Conservation (phyloP, 2,888 invertebrate genomes). For the Eristalis tenax region DNA sequence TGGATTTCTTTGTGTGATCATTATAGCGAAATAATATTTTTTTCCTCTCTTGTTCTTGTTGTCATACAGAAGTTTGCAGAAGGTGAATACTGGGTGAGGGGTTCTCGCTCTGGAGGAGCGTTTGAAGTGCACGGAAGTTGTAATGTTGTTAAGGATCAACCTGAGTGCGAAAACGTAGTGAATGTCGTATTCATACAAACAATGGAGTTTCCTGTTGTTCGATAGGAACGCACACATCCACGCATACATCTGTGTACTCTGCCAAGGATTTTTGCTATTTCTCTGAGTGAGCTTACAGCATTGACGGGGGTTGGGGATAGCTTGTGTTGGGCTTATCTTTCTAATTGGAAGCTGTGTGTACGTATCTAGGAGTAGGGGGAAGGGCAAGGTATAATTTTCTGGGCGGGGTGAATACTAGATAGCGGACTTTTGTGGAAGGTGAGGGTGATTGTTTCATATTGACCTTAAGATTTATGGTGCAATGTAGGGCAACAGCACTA, state of each 20-base stretch:
- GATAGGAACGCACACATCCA: background rate
- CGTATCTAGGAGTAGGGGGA: background rate
- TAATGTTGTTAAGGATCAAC: constrained; percentile 30
- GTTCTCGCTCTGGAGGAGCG: background rate
- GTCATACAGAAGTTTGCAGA: constrained; percentile 18
- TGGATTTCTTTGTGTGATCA: constrained; percentile 68
- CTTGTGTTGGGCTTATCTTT: background rate
- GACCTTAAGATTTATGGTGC: background rate
- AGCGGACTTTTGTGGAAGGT: background rate
- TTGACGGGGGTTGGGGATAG: background rate
- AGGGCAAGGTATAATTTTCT: background rate
- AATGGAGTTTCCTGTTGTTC: constrained; percentile 31
- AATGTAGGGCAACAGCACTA: no score
- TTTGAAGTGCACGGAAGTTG: constrained; percentile 27
- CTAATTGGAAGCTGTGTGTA: background rate
- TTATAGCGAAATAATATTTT: constrained; percentile 64
- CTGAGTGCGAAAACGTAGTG: constrained; percentile 36
- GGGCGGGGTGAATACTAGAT: background rate
- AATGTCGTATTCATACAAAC: constrained; percentile 36
- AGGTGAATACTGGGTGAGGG: constrained; percentile 3
- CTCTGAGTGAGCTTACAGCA: background rate
- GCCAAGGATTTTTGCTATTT: background rate
- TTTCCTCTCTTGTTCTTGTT: constrained; percentile 7
- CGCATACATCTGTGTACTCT: background rate
- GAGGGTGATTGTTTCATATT: background rate